Base-by-base conservation (phyloP, 2,113 vertebrate species). In the Lathamus discolor region DNA sequence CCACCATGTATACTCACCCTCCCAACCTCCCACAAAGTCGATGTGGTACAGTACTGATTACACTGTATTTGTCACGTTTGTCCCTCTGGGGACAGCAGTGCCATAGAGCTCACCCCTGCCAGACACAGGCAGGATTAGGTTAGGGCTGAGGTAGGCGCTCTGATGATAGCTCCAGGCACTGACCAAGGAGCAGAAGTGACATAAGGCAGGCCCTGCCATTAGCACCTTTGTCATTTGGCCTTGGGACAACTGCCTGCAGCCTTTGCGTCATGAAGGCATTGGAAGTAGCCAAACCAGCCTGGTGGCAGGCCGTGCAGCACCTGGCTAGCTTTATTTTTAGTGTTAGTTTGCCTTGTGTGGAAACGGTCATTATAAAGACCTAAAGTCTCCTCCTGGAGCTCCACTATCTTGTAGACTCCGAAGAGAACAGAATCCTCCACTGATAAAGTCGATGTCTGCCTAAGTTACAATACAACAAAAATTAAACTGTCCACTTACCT, bases 1-100 rank as follows among this genome's bases (percentile, higher is more conserved):
- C 17, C 5, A 3, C 2, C 3, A 8, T 2, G 14, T 18, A 46
- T 6, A 10, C 3, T 9, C 27, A 37, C 6, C 3, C 33, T n/a
- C 33, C 57, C 4, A 8, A 35, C 57, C 11, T 54, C 43, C 22
- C n/a, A 41, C 51, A 61, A 22, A 14, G 7, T 2, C 25, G 61
- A 66, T 8, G 4, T 67, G 61, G 43, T 72, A 20, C 16, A n/a
- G 19, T 43, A 33, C 6, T 35, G 28, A 23, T 25, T 33, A 22
- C 13, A 16, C 33, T 35, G 33, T 35, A 35, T 35, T 59, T 59
- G 19, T 59, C n/a, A 59, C 57, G 35, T 59, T 35, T 59, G 20
- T 59, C 22, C 57, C 33, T 59, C 57, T 35, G 33, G 33, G 37
- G 66, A 37, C 39, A 92, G 41, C 25, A 84, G 7, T 12, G 15